These are phyloP conservation scores for Zhuqinia jingwanae DNA, from an alignment of 2,888 invertebrate genomes.

Conservation along the genomic window DNA sequence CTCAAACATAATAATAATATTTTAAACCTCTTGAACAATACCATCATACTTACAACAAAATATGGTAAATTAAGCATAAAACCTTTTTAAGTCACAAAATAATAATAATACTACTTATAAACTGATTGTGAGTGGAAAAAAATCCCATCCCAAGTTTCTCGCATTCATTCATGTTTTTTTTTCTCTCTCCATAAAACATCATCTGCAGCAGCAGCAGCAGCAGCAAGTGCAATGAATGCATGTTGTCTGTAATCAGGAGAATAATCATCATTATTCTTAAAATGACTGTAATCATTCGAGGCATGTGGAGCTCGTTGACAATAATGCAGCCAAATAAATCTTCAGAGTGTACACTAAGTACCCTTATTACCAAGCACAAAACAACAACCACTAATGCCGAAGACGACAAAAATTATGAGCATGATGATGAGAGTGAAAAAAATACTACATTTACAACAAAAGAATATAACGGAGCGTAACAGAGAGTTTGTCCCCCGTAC, in stretches of 20 bases:
- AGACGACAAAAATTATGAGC: slow-evolving; percentile 45
- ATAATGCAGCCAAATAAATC: slow-evolving; percentile 67
- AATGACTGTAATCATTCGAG: slow-evolving; percentile 59
- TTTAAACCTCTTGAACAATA: slow-evolving; percentile 24
- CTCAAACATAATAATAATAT: slow-evolving; percentile 41
- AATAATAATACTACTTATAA: no score
- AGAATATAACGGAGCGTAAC: slow-evolving; percentile 27
- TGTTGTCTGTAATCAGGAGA: slow-evolving; percentile 59
- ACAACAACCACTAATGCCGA: slow-evolving; percentile 37
- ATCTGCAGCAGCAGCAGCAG: no score
- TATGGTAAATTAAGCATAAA: slow-evolving; percentile 54
- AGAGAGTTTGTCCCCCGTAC: slow-evolving; percentile 30
- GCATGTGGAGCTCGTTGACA: slow-evolving; percentile 71
- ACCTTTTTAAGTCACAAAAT: slow-evolving; percentile 48
- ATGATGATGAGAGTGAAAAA: slow-evolving; percentile 35
- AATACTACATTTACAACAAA: not conserved
- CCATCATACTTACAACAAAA: slow-evolving; percentile 12
- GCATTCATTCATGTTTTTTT: slow-evolving; percentile 30
- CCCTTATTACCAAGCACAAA: slow-evolving; percentile 60
- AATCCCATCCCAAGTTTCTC: slow-evolving; percentile 38
- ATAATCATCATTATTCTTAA: slow-evolving; percentile 64
- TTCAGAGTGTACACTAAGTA: slow-evolving; percentile 58
- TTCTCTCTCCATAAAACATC: no score
- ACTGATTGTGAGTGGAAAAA: not conserved
- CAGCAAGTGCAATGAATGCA: not conserved